Percentiles rank a stretch among this genome's conserved stretches.
Evolutionary conservation across 1,140 invertebrate genomes (phyloP).

Genomic region (Venturia canescens): DNA sequence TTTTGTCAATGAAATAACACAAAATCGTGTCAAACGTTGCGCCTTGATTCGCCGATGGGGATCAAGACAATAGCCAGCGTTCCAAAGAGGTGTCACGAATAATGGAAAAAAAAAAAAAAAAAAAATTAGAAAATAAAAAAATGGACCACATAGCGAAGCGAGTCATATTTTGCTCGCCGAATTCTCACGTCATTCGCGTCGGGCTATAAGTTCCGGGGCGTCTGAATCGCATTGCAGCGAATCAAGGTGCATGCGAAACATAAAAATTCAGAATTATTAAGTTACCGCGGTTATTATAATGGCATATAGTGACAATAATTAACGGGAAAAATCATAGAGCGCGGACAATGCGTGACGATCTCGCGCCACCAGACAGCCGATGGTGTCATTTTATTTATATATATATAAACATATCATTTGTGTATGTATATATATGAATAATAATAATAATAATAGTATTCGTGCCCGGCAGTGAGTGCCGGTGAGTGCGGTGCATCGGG

Average conservation of each 20-base stretch:
- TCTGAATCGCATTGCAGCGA: neutral
- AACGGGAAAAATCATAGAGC: neutral
- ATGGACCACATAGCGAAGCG: too few relatives aligned
- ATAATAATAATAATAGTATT: conserved; percentile 28
- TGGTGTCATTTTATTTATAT: conserved; percentile 38
- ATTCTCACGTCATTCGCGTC: neutral
- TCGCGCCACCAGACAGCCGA: conserved; percentile 70
- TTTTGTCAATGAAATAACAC: conserved; percentile 25
- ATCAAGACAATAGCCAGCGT: too few relatives aligned
- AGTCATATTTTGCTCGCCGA: too few relatives aligned
- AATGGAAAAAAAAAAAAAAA: too few relatives aligned
- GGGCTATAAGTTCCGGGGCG: neutral
- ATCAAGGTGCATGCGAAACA: conserved; percentile 8
- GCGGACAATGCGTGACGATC: conserved; percentile 24
- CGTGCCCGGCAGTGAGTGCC: conserved; percentile 45
- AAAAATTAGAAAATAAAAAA: conserved; percentile 20
- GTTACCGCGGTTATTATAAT: conserved; percentile 14
- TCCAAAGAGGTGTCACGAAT: too few relatives aligned
- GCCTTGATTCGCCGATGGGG: neutral
- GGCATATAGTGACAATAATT: too few relatives aligned
- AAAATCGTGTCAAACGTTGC: neutral
- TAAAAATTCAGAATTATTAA: conserved; percentile 22
- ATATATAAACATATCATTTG: conserved; percentile 44
- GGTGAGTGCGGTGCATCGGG: conserved; percentile 52
- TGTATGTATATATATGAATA: conserved; percentile 39